These are phyloP conservation scores for Diadema setosum DNA, from an alignment of 35 echinoderm and acorn worm genomes.

Conservation along the genomic window DNA sequence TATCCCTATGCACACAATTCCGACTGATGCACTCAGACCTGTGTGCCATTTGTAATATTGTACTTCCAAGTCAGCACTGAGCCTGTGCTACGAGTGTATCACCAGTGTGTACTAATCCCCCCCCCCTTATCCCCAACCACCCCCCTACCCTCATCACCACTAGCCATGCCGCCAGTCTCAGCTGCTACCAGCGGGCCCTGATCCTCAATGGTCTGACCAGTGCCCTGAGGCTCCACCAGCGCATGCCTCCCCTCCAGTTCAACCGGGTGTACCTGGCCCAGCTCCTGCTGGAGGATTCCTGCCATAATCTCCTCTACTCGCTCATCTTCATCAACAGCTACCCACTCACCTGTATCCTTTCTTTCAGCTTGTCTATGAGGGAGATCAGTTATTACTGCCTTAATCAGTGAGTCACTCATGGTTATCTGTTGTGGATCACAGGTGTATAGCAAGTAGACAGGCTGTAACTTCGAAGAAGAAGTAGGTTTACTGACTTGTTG, in stretches of 20 bases:
- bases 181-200: conserved; percentile 84
- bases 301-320: conserved; percentile 94
- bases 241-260: conserved; percentile 83
- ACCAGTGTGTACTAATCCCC: neutral
- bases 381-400: neutral
- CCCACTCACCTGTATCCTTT: conserved; percentile 99
- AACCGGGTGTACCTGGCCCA: conserved; percentile 63
- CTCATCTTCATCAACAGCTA: conserved; percentile 95
- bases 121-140: neutral
- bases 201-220: conserved; percentile 92
- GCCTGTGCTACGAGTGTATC: neutral
- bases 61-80: neutral
- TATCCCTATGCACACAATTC: neutral
- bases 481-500: too few species aligned
- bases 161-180: conserved; percentile 49
- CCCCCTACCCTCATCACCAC: neutral
- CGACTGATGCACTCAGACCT: neutral
- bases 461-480: too few species aligned
- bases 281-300: conserved; percentile 88
- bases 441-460: too few species aligned
- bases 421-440: too few species aligned
- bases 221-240: conserved; percentile 89
- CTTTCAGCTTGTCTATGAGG: neutral
- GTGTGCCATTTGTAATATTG: neutral
- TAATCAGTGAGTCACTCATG: neutral